Conservation (phyloP, 2,113 vertebrate species). For the Trogon melanurus region DNA sequence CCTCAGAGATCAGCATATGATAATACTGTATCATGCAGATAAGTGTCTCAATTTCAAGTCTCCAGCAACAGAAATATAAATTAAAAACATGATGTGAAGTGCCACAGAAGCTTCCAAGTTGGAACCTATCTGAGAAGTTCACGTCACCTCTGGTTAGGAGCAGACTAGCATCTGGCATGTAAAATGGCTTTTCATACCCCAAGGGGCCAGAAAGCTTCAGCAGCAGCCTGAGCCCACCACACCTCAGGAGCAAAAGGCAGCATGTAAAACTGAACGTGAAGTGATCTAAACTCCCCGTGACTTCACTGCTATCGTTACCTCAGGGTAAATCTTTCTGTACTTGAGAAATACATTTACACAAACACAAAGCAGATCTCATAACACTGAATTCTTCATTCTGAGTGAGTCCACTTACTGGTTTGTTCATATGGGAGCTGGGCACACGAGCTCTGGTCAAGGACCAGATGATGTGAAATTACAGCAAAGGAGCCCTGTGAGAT, state of each 20-base stretch:
- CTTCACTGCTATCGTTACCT: neutral
- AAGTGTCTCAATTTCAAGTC: neutral
- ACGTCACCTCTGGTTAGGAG: conserved; percentile 14
- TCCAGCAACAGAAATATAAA: neutral
- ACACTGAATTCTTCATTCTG: neutral
- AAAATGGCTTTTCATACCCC: conserved; percentile 19
- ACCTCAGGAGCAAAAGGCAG: neutral
- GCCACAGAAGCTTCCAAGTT: neutral
- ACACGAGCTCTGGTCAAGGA: neutral
- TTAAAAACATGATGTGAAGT: conserved; percentile 4
- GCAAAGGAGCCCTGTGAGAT: neutral
- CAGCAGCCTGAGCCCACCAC: neutral
- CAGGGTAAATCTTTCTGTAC: neutral
- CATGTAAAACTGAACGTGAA: neutral
- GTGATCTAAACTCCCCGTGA: conserved; percentile 28
- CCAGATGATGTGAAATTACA: neutral
- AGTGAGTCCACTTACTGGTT: accelerated
- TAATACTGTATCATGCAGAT: neutral
- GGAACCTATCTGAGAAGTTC: conserved; percentile 25
- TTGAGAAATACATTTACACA: neutral
- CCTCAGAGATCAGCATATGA: neutral
- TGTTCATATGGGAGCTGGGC: accelerated
- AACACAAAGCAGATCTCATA: neutral
- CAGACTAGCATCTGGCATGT: neutral
- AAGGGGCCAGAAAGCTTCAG: neutral